Percentiles rank a stretch among this genome's conserved stretches.
phyloP scores from a whole-genome alignment of 2,113 vertebrate genomes.

The Festucalex cinctus region DNA sequence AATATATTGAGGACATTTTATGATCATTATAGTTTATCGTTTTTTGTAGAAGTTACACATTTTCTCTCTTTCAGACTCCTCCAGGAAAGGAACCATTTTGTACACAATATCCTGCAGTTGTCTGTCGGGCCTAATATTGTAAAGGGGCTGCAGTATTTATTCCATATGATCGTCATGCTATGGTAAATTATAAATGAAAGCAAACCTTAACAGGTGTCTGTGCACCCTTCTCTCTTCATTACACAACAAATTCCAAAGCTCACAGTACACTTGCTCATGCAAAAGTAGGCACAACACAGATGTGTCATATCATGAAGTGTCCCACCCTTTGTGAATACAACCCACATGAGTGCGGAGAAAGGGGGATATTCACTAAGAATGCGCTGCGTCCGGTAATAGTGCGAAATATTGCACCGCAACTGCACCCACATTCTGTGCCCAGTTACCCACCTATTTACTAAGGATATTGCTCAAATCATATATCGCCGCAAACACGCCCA shows the following conservation, averaged over 20 bases:
- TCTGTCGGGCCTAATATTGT: conserved; percentile 91
- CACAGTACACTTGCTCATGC: neutral
- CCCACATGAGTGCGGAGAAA: neutral
- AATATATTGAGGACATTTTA: neutral
- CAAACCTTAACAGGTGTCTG: neutral
- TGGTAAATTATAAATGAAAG: neutral
- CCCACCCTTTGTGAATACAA: neutral
- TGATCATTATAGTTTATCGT: neutral
- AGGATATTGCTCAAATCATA: too few species aligned
- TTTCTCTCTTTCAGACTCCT: too few species aligned
- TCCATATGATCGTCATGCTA: neutral
- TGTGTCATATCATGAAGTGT: neutral
- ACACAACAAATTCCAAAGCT: neutral
- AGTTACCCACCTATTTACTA: too few species aligned
- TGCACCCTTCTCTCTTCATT: neutral
- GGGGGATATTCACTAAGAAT: too few species aligned
- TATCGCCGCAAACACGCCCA: too few species aligned
- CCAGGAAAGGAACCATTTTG: conserved; percentile 91
- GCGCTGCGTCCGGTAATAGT: too few species aligned
- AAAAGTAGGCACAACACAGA: neutral
- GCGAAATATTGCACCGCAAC: too few species aligned
- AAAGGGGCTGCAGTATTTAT: neutral
- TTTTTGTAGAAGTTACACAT: too few species aligned
- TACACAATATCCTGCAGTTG: conserved; percentile 98
- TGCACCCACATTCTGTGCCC: too few species aligned